phyloP scores from a whole-genome alignment of 2,888 invertebrate species.

The Stictocephala bisonia region DNA sequence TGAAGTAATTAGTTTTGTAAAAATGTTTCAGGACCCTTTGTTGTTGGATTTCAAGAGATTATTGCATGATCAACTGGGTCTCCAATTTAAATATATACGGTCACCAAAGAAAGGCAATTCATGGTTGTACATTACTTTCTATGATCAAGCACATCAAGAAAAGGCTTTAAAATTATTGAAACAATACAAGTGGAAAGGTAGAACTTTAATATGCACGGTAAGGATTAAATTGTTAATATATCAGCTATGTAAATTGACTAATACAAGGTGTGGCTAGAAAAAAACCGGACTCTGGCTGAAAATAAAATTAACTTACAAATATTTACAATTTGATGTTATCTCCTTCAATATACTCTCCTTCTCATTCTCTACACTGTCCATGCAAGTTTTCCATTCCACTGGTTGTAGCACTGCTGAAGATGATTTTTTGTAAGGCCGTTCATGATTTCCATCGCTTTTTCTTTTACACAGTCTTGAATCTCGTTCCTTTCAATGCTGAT shows the following conservation, averaged over 20 bases:
- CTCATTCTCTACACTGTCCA: too few species aligned
- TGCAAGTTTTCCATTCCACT: too few species aligned
- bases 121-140: slow-evolving; percentile 62
- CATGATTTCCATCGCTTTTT: too few species aligned
- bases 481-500: too few species aligned
- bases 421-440: too few species aligned
- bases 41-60: slow-evolving; percentile 66
- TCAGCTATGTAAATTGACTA: neutral
- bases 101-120: slow-evolving; percentile 59
- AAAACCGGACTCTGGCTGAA: neutral
- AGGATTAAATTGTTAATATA: slow-evolving; percentile 26
- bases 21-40: slow-evolving; percentile 53
- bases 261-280: too few species aligned
- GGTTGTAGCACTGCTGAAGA: too few species aligned
- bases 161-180: slow-evolving; percentile 63
- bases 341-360: too few species aligned
- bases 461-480: too few species aligned
- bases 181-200: slow-evolving; percentile 62
- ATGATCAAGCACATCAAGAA: slow-evolving; percentile 65
- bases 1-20: too few species aligned
- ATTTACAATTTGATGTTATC: too few species aligned
- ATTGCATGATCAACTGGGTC: slow-evolving; percentile 63
- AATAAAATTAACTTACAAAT: neutral
- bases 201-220: slow-evolving; percentile 62
- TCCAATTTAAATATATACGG: slow-evolving; percentile 66